Percentiles rank a stretch among this genome's conserved stretches.
Conservation (phyloP, 2,113 vertebrate species). For the Daubentonia madagascariensis region DNA sequence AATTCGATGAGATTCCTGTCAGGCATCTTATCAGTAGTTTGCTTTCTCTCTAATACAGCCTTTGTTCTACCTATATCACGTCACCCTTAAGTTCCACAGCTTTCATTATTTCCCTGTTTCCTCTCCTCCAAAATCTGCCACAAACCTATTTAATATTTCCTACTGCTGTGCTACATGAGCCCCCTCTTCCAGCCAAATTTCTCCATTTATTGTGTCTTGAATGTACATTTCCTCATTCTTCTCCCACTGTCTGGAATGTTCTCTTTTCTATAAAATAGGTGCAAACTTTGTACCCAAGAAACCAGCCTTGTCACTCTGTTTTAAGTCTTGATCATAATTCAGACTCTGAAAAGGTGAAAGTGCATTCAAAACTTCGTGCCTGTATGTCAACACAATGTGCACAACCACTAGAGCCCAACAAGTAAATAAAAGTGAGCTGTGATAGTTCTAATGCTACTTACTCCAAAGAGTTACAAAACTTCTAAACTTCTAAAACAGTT, state of each 20-base stretch:
- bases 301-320: not conserved
- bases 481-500: not conserved
- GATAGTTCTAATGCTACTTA: not conserved
- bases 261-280: not conserved
- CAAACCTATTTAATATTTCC: not conserved
- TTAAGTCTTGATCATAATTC: not conserved
- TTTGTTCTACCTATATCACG: not conserved
- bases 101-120: not conserved
- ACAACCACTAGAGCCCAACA: not conserved
- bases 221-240: not conserved
- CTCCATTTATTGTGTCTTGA: not conserved
- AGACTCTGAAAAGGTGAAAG: not conserved
- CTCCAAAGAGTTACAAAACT: not conserved
- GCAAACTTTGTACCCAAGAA: not conserved
- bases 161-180: too few species aligned
- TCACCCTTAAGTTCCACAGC: not conserved
- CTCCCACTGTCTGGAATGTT: not conserved
- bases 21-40: not conserved
- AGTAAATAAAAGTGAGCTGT: not conserved
- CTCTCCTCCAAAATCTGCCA: not conserved
- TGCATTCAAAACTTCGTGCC: not conserved
- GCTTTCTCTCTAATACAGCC: not conserved
- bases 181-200: not conserved
- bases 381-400: not conserved
- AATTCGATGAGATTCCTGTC: not conserved